Evolutionary conservation across 2,113 vertebrate species (phyloP), one percentile per base, ranked within the genome.

Genomic region (Lycocorax pyrrhopterus): DNA sequence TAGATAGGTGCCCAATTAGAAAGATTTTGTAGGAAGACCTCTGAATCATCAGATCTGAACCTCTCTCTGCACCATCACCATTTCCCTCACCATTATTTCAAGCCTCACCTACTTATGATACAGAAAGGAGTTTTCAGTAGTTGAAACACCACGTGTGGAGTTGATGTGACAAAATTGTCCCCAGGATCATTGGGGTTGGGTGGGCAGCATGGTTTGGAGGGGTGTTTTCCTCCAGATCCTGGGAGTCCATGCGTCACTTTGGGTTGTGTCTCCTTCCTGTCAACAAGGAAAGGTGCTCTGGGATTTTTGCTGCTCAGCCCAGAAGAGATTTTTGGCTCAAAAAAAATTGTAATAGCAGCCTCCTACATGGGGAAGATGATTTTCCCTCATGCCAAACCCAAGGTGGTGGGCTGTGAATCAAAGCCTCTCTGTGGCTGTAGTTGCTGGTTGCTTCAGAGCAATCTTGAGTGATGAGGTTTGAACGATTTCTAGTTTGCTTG

Each of bases 1-100:
- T 84, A 93, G 79, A 78, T 93, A 94, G 95, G 94, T 96, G 87
- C 60, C 86, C 92, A 92, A 67, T 96, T 94, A 96, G 85, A 92
- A 97, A 73, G 75, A 72, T 92, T 97, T 93, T 87, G 86, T 89
- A 95, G 92, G 30, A 71, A 83, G 46, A 73, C 74, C 67, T 96
- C 96, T 69, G 92, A 95, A 88, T 89, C 46, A 55, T 86, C 87
- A 66, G 3, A 9, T 86, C 87, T 17, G 5, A 90, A 37, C 41
- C 37, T 86, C 18, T 87, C 37, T 69, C 52, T 33, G 44, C 46
- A 47, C 59, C 51, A 58, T 37, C 46, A 55, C 39, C 33, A 37
- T 83, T 71, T 84, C 52, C 67, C 58, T 29, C 7, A 7, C 29
- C 3, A 4, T 51, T 81, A 63, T 86, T 93, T 95, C 64, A 27